Base-by-base conservation (phyloP, 2,888 invertebrate genomes). In the Agrochola lychnidis region DNA sequence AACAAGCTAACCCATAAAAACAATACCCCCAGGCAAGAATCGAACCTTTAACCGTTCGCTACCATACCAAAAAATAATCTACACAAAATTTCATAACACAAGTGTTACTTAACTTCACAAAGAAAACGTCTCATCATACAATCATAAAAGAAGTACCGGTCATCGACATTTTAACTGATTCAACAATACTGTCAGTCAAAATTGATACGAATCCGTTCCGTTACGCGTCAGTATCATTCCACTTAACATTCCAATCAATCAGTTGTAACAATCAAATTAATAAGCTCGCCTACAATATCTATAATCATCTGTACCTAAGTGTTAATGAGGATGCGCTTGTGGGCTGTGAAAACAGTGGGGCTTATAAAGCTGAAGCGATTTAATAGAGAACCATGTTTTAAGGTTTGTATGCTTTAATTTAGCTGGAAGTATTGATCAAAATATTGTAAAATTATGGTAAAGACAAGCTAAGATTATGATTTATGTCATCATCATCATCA, bases 191-290 rank as follows among this genome's bases (percentile, higher is more conserved):
- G 89, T 79, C 85, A 81, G 85, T 87, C 76, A 78, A 36, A 78
- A 70, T 83, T 83, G 87, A 87, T 89, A 89, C 63, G 69, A 81
- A 87, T 87, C 87, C 88, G 81, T 80, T 85, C 79, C 81, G 83
- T 87, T 89, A 89, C 81, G 73, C 76, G 84, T 82, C 84, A 82
- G 85, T 83, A 87, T 88, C 91, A 91, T 89, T 89, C 89, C 90
- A 92, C 92, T 92, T 91, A 91, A 90, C 76, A 90, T 91, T 89
- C 90, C 91, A 83, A 91, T 91, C 92, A 89, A 92, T 92, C 91
- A 92, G 85, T 77, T 75, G 80, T 72, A 85, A 91, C 89, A 90
- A 89, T 89, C 89, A 88, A 90, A 91, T 91, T 92, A 92, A 92
- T 90, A 90, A 90, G 89, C 88, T 81, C 84, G 68, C 77, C 83